Evolutionary conservation across 2,113 vertebrate species (phyloP), one percentile per base, ranked within the genome.

Genomic region (Cairina moschata): DNA sequence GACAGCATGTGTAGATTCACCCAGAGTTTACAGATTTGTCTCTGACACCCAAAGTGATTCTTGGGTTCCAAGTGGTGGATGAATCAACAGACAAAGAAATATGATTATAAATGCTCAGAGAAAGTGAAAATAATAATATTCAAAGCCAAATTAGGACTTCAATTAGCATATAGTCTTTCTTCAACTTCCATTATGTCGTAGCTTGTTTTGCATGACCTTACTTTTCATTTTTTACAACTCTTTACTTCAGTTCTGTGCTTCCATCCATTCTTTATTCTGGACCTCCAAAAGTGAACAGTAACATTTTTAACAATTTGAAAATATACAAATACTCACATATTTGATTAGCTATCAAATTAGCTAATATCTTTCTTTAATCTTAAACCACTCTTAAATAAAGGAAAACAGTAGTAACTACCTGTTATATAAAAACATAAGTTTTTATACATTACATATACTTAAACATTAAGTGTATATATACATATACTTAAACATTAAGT

Each of bases 161-260:
- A 66, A 54, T 3, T 28, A 11, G 23, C 23, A 44, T 0, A 0
- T 2, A 42, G 17, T 11, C 26, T 73, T 77, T 50, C 48, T 34
- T 74, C 50, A 72, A 7, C 28, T 85, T 66, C 31, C 25, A 40
- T 29, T 71, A 42, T 3, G 8, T 31, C 26, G 32, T 54, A 86
- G 77, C 10, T 69, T 58, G 22, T 42, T 73, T 68, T 63, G 17
- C 2, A 3, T 11, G 69, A 69, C 34, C 11, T 46, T 79, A 26
- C 9, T 31, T 93, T 72, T 42, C 16, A 10, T 2, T 78, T 91
- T 60, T 31, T 22, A 23, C 1, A 16, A 44, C 20, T 36, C 58
- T 38, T 40, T 59, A 25, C 34, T 25, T 88, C 50, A 23, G 18
- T 71, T 67, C 56, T 54, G 9, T n/a, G 10, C 17, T 78, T 82